Conservation (phyloP, 1,140 invertebrate genomes). For the Metopolophium dirhodum region DNA sequence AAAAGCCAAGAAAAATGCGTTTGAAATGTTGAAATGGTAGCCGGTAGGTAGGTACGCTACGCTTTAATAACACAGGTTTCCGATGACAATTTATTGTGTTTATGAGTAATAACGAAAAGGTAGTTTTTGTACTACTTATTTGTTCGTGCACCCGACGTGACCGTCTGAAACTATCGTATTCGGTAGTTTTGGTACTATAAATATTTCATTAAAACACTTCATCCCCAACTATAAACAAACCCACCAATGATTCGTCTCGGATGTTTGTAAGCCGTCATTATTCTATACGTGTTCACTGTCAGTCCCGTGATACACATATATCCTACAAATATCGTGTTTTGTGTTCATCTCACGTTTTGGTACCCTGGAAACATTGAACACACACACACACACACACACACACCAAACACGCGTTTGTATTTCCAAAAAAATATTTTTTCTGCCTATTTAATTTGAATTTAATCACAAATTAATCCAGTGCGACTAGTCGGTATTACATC, state of each 20-base stretch:
- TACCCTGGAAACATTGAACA: neutral
- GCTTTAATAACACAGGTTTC: neutral
- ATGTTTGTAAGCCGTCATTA: conserved; percentile 32
- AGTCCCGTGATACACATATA: neutral
- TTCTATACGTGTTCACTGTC: conserved; percentile 10
- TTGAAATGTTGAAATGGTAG: neutral
- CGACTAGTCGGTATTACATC: neutral
- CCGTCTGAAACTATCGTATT: neutral
- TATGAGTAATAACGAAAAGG: neutral
- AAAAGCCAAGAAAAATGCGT: neutral
- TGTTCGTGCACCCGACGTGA: neutral
- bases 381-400: neutral
- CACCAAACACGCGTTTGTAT: neutral
- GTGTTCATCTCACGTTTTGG: conserved; percentile 2
- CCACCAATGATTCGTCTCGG: neutral
- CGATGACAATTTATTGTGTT: neutral
- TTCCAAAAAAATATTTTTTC: neutral
- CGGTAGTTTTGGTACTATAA: neutral
- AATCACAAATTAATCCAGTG: neutral
- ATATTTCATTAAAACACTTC: conserved; percentile 6
- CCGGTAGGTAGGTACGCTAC: neutral
- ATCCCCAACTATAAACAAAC: neutral
- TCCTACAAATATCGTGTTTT: neutral
- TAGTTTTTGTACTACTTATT: neutral
- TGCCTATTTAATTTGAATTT: neutral